Conservation (phyloP, 64 coral and sea anemone genomes). For the Montipora capricornis region DNA sequence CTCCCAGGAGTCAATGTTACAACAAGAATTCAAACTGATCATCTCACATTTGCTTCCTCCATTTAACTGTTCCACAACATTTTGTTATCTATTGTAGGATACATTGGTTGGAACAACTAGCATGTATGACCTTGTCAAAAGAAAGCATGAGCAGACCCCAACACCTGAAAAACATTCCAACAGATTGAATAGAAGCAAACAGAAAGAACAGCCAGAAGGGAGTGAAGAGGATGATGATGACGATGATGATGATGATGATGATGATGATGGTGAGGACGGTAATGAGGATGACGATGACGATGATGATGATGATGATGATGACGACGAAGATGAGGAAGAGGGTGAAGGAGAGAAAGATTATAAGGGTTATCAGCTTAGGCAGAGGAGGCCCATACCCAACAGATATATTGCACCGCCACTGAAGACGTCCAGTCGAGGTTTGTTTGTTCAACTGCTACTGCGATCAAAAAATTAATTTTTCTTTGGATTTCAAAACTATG, state of each 20-base stretch:
- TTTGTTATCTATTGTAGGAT: background rate
- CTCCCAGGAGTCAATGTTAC: too few relatives aligned
- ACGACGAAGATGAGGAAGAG: conserved; percentile 70
- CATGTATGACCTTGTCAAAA: conserved; percentile 90
- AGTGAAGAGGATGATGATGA: conserved; percentile 66
- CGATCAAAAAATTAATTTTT: too few relatives aligned
- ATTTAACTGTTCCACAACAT: background rate
- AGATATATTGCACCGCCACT: conserved; percentile 94
- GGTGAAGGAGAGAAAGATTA: conserved; percentile 65
- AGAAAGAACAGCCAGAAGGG: conserved; percentile 32
- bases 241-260: conserved; percentile 56
- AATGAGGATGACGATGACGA: conserved; percentile 52
- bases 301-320: conserved; percentile 81
- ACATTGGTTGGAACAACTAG: conserved; percentile 17
- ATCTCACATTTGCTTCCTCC: too few relatives aligned
- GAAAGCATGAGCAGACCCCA: conserved; percentile 81
- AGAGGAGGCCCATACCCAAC: conserved; percentile 86
- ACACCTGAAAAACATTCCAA: conserved; percentile 67
- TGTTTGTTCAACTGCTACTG: background rate
- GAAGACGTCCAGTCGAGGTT: conserved; percentile 62
- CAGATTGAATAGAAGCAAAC: background rate
- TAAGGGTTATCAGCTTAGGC: conserved; percentile 84
- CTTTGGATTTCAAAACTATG: too few relatives aligned
- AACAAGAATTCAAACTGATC: too few relatives aligned
- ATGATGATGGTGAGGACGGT: conserved; percentile 32